Evolutionary conservation across 2,113 vertebrate species (phyloP), one percentile per base, ranked within the genome.

Genomic region (Vimba vimba): DNA sequence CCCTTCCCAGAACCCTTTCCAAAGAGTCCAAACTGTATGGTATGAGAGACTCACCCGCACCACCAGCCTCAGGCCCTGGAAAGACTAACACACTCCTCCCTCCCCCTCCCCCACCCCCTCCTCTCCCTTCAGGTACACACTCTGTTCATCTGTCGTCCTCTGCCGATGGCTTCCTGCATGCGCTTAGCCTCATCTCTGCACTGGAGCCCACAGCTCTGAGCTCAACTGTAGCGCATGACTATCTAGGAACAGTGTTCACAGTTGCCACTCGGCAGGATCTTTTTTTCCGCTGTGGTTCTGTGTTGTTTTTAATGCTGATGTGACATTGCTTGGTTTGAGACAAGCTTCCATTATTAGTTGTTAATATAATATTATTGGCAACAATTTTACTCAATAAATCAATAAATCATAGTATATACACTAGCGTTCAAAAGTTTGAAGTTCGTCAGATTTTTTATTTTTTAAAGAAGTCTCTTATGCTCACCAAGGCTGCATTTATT

Each of bases 11-110:
- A 94, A 97, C 97, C 3, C 94, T 99, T 91, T 99, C 98, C 92
- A 99, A 99, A 96, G 98, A 99, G 93, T 99, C 97, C 89, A 99
- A 99, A 94, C 95, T 99, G 96, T 98, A 96, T 95, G 97, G 97
- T 98, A 98, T 98, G 98, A 98, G 96, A 97, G 98, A 99, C n/a
- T 77, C 81, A 62, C 92, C 95, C 92, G 91, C 89, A 92, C 92
- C 93, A 92, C 93, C 97, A 93, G 95, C 93, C 94, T 93, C 95
- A 94, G 91, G 90, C 93, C 96, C 96, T 94, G 96, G 93, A 96
- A 97, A 96, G 97, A 96, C 96, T 97, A 97, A 97, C 94, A 96
- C 96, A 91, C 96, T 98, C 93, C 96, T 97, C 94, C 96, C 96
- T 96, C 97, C 97, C 96, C 97, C 96, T 90, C 95, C 97, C 96